phyloP scores from a whole-genome alignment of 2,797 vertebrate species.

The Potorous gilbertii region DNA sequence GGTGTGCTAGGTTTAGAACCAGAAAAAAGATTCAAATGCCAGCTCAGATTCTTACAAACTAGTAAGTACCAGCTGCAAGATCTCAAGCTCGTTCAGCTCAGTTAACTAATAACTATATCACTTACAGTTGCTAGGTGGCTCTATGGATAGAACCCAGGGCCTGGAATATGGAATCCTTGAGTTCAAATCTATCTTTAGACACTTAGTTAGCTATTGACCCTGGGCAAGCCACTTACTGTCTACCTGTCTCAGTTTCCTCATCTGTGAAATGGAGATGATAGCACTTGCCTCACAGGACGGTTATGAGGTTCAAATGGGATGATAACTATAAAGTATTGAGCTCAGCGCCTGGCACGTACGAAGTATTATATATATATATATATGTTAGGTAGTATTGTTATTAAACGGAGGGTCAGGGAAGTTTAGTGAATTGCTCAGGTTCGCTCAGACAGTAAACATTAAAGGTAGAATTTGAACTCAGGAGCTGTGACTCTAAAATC shows the following conservation, averaged over 20 bases:
- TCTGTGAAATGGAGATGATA: neutral
- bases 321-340: too few relatives aligned
- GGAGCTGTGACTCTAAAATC: neutral
- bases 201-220: neutral
- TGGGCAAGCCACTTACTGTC: neutral
- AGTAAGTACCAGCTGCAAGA: neutral
- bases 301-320: neutral
- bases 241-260: neutral
- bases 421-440: neutral
- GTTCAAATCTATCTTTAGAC: neutral
- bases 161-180: neutral
- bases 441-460: neutral
- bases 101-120: neutral
- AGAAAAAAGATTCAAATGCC: neutral
- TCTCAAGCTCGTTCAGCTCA: neutral
- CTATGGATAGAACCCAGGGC: neutral
- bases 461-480: neutral
- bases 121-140: neutral
- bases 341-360: neutral
- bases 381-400: neutral
- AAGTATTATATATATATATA: slow-evolving; percentile 37
- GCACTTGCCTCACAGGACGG: neutral
- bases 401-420: neutral
- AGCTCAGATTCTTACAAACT: slow-evolving; percentile 3
- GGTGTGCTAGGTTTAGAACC: neutral